phyloP scores from a whole-genome alignment of 2,888 invertebrate species.

The Cheilosia variabilis region DNA sequence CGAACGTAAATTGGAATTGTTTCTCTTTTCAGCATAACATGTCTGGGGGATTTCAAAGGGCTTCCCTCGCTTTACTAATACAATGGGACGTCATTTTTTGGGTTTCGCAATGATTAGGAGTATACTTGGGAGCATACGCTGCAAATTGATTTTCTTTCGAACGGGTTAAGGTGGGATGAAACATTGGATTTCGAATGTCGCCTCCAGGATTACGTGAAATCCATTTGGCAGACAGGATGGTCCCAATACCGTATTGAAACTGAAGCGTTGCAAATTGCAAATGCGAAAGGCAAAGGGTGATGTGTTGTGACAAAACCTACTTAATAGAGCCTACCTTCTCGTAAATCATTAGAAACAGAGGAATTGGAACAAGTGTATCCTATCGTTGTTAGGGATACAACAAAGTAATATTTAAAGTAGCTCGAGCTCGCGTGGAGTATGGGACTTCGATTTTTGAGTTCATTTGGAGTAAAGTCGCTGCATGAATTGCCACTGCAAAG shows the following conservation, averaged over 20 bases:
- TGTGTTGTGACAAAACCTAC: neutral
- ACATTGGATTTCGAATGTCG: slow-evolving; percentile 21
- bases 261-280: slow-evolving; percentile 44
- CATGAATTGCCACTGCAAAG: too few species aligned
- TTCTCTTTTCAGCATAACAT: too few species aligned
- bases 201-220: slow-evolving; percentile 9
- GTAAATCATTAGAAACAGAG: too few species aligned
- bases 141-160: neutral
- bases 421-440: too few species aligned
- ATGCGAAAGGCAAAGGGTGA: neutral
- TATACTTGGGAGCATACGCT: slow-evolving; percentile 6
- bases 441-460: too few species aligned
- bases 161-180: slow-evolving; percentile 18
- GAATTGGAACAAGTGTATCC: too few species aligned
- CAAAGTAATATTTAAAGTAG: too few species aligned
- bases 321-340: too few species aligned
- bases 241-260: slow-evolving; percentile 3
- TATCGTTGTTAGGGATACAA: too few species aligned
- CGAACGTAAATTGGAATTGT: neutral
- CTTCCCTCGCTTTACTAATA: neutral
- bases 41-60: slow-evolving; percentile 4
- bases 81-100: slow-evolving; percentile 17
- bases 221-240: neutral
- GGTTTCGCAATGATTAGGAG: slow-evolving; percentile 12
- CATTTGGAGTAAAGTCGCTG: too few species aligned